Evolutionary conservation across 2,888 invertebrate genomes (phyloP), one percentile per base, ranked within the genome.

Genomic region (Phortica magna): DNA sequence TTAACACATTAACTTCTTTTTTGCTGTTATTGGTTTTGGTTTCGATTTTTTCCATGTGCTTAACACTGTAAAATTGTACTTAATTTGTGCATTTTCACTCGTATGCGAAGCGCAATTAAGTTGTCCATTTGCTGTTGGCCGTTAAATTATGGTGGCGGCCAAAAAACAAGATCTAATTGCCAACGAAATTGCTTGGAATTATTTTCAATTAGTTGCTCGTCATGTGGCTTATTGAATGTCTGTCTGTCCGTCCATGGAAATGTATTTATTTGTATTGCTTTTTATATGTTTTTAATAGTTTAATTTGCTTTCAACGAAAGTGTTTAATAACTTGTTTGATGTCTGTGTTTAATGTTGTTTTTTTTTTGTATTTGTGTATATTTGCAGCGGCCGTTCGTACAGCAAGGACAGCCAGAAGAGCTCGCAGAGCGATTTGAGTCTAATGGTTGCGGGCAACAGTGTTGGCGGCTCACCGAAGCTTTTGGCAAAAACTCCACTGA

Each of bases 391-490:
- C 74, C 90, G 91, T 76, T 91, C 91, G 76, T 92, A 93, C 83
- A 93, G 93, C 90, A 93, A 94, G 91, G 93, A 94, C 92, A 94
- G 94, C 88, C 93, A 94, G 88, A 93, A 95, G 90, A 95, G 95
- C 90, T 95, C 95, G 0, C 94, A 95, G 90, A 95, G 95, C 87
- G 95, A 95, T 91, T 93, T 95, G 86, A 94, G 93, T 89, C 93
- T 93, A 88, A 94, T 80, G 85, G 84, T 77, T 82, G 76, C 75
- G 76, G 71, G 76, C 67, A n/a, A 65, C 74, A 53, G 72, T 53
- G 53, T 73, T 78, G 71, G 80, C 78, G 87, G 83, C 73, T 91
- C 90, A 76, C 89, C 90, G 1, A 91, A 90, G 83, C 77, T 87
- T 86, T 93, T 79, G 93, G 93, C 87, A 93, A 94, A 91, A 93